Conservation (phyloP, 2,113 vertebrate genomes). For the Ailurus styani region DNA sequence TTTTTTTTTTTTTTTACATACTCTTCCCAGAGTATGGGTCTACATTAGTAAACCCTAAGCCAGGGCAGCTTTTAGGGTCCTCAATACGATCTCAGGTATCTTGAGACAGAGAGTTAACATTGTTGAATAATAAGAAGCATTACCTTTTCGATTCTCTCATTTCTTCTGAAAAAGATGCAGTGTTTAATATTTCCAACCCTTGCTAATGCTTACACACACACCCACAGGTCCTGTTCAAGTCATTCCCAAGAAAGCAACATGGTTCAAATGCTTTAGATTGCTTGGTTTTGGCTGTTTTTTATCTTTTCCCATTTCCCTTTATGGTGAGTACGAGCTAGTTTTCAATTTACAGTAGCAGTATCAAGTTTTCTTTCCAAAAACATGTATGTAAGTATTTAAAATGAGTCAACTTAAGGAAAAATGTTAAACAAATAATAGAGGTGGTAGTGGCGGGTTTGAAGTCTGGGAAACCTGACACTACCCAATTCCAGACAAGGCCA, state of each 20-base stretch:
- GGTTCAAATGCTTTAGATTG: background rate
- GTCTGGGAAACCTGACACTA: background rate
- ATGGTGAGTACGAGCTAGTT: background rate
- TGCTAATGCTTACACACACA: background rate
- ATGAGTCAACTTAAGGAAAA: background rate
- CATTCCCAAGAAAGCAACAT: background rate
- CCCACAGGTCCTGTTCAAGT: background rate
- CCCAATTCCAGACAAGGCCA: background rate
- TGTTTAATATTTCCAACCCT: background rate
- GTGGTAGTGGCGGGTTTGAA: background rate
- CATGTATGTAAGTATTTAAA: background rate
- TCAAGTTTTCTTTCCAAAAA: background rate
- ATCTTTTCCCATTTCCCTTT: slow-evolving; percentile 4
- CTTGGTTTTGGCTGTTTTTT: background rate
- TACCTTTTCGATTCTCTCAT: background rate
- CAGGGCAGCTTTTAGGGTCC: background rate
- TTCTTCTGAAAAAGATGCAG: background rate
- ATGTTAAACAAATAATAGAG: background rate
- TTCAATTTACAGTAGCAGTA: background rate
- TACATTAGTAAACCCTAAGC: background rate
- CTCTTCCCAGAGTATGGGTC: background rate
- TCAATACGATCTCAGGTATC: background rate
- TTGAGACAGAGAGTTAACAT: background rate
- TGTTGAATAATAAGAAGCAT: background rate
- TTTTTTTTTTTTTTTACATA: background rate